Evolutionary conservation across 2,113 vertebrate species (phyloP).

Genomic region (Brachyistius frenatus): DNA sequence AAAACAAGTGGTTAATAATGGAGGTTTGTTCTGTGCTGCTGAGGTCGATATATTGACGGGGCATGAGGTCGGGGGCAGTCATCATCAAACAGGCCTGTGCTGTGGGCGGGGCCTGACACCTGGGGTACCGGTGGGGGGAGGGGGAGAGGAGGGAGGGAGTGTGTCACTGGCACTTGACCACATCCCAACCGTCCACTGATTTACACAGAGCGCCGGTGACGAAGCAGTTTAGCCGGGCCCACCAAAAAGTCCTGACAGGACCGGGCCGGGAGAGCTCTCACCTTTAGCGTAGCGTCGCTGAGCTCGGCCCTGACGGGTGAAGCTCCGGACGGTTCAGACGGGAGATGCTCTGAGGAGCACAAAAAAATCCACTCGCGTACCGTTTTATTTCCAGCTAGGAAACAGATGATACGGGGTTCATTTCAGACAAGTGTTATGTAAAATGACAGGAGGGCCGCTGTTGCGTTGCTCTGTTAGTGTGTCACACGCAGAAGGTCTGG

Average conservation of each 20-base stretch:
- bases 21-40: constrained; percentile 61
- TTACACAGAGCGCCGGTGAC: constrained; percentile 59
- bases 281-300: background rate
- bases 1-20: constrained; percentile 66
- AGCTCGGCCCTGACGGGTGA: background rate
- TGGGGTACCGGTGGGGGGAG: constrained; percentile 22
- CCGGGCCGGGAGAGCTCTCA: background rate
- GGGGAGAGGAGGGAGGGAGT: constrained; percentile 6
- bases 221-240: constrained; percentile 48
- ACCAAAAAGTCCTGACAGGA: constrained; percentile 5
- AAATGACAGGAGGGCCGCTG: constrained; percentile 41
- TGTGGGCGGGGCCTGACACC: constrained; percentile 49
- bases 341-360: background rate
- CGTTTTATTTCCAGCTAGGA: background rate
- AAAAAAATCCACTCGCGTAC: background rate
- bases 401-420: background rate
- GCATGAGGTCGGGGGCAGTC: constrained; percentile 55
- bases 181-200: background rate
- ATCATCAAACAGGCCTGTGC: constrained; percentile 42
- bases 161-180: constrained; percentile 51
- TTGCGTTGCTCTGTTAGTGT: constrained; percentile 59
- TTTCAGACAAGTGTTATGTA: constrained; percentile 46
- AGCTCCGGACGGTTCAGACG: background rate
- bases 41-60: constrained; percentile 67
- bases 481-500: constrained; percentile 61